Evolutionary conservation across 2,888 invertebrate species (phyloP), one percentile per base, ranked within the genome.

Genomic region (Drosophila vallismaia): DNA sequence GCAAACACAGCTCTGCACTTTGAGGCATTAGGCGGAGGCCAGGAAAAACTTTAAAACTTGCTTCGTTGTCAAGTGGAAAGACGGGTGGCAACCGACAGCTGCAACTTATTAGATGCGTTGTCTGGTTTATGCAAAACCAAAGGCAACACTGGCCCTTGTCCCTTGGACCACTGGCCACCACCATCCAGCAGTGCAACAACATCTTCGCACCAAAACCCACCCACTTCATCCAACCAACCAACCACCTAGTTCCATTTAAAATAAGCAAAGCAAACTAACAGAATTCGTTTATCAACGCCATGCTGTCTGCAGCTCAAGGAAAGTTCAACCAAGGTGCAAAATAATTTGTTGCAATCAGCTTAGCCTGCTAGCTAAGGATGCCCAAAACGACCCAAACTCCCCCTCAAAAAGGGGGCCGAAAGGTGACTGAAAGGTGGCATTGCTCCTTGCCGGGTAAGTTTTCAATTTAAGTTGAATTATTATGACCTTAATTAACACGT

Each of bases 401-500:
- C 26, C 28, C 24, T 6, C 19, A 14, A 44, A 67, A 38, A 29
- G 19, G 19, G 46, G 40, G 42, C 38, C 0, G 19, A 19, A 19
- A 19, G 19, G 19, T 19, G 19, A 2, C 1, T 1, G 10, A 19
- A 10, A 24, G 44, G 44, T 10, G 19, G 44, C 44, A 24, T 29
- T 50, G 48, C 52, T 38, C 42, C 42, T 42, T 54, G 75, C 62
- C 55, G 72, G 71, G 86, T 80, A 86, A 86, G 88, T 85, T 84
- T 84, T 84, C 84, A 87, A 84, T 84, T 84, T 87, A 86, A 83
- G 80, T 88, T 84, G 84, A 89, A 89, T 89, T 89, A 89, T 89
- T 86, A 87, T 89, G 89, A 89, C 90, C 90, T 89, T 89, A 89
- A 89, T 89, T 89, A 89, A 88, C 89, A 89, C 89, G 88, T 89